Percentiles rank a stretch among this genome's conserved stretches.
Evolutionary conservation across 2,888 invertebrate genomes (phyloP).

Genomic region (Endomychus coccineus): DNA sequence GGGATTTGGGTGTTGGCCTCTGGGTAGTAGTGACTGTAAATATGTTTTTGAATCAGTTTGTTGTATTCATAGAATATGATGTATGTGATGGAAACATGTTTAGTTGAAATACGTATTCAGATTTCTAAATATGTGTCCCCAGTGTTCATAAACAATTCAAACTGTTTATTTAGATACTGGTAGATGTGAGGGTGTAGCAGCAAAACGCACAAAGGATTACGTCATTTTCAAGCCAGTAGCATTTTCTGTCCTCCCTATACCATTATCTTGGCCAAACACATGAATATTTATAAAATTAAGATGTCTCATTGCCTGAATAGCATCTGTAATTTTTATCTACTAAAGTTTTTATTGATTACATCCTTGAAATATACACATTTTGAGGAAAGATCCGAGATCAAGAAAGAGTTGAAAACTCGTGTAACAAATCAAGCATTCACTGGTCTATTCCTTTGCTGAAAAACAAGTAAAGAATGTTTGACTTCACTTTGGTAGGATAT

Average conservation of each 20-base stretch:
- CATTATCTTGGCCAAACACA: slow-evolving; percentile 1
- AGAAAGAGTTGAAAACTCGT: too few relatives aligned
- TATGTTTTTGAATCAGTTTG: slow-evolving; percentile 7
- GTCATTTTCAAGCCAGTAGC: slow-evolving; percentile 2
- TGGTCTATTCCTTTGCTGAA: too few relatives aligned
- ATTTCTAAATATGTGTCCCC: too few relatives aligned
- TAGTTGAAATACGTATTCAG: too few relatives aligned
- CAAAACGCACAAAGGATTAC: not conserved
- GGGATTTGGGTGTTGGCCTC: slow-evolving; percentile 78
- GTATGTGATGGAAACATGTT: not conserved
- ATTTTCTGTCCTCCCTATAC: slow-evolving; percentile 1
- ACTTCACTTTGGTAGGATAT: too few relatives aligned
- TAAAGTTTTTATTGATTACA: too few relatives aligned
- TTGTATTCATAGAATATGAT: too few relatives aligned
- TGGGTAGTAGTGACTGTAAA: slow-evolving; percentile 76
- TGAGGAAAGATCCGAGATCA: too few relatives aligned
- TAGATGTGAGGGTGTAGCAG: not conserved
- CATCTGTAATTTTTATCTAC: slow-evolving; percentile 8
- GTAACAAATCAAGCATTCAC: too few relatives aligned
- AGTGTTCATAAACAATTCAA: too few relatives aligned
- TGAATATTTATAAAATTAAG: not conserved
- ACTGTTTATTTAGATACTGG: slow-evolving; percentile 1
- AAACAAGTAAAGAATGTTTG: too few relatives aligned
- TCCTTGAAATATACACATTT: too few relatives aligned
- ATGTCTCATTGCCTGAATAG: slow-evolving; percentile 6